Evolutionary conservation across 2,888 invertebrate genomes (phyloP).

Genomic region (Drosophila formosana): DNA sequence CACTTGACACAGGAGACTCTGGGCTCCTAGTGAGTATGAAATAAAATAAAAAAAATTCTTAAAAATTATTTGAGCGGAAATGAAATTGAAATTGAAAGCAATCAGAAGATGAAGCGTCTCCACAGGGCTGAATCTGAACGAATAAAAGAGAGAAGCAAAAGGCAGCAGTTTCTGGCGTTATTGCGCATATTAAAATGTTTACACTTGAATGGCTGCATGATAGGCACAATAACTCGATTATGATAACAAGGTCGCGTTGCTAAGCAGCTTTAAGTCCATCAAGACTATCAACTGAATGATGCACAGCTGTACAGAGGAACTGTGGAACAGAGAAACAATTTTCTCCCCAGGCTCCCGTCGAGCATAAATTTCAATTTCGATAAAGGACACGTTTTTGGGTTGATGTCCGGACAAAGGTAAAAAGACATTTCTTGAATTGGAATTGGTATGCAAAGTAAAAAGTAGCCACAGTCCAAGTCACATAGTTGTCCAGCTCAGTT

Average conservation of each 20-base stretch:
- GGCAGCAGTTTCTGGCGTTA: conserved; percentile 39
- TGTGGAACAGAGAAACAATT: background rate
- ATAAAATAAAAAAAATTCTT: conserved; percentile 2
- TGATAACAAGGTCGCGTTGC: conserved; percentile 52
- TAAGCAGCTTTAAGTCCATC: conserved; percentile 25
- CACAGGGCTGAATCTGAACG: background rate
- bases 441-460: conserved; percentile 36
- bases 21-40: background rate
- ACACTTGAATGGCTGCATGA: conserved; percentile 61
- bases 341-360: background rate
- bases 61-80: conserved; percentile 68
- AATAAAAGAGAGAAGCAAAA: conserved; percentile 16
- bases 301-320: conserved; percentile 3
- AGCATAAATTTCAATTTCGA: conserved; percentile 8
- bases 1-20: conserved; percentile 14
- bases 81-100: conserved; percentile 52
- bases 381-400: conserved; percentile 15
- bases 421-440: conserved; percentile 7
- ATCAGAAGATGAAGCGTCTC: conserved; percentile 36
- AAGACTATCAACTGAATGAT: background rate
- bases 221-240: conserved; percentile 63
- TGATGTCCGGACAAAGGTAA: conserved; percentile 14
- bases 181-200: conserved; percentile 76
- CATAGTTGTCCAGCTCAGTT: conserved; percentile 1
- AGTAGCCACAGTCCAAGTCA: conserved; percentile 4